Conservation (phyloP, 2,888 invertebrate species). For the Mythimna impura region DNA sequence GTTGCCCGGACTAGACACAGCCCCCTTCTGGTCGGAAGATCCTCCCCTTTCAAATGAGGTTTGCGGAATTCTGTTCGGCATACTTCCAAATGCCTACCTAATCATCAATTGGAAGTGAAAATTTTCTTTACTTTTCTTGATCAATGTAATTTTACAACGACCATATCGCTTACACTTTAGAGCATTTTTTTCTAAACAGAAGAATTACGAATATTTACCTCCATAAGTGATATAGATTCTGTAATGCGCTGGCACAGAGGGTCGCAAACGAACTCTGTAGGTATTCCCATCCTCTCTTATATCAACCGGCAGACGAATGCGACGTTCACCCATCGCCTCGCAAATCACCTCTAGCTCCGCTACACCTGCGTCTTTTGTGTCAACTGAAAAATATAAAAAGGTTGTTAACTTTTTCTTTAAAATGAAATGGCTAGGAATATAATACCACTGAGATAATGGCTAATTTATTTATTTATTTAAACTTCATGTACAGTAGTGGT, state of each 20-base stretch:
- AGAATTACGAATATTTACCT: conserved; percentile 76
- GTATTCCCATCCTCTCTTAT: conserved; percentile 95
- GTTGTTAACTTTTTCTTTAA: no score
- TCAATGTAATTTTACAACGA: no score
- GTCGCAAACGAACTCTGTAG: conserved; percentile 95
- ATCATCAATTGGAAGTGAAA: no score
- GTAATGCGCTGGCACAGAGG: conserved; percentile 95
- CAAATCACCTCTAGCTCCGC: conserved; percentile 97
- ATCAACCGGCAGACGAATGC: conserved; percentile 93
- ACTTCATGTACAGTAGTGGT: no score
- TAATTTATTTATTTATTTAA: no score
- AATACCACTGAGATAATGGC: not conserved
- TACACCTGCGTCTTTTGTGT: conserved; percentile 95
- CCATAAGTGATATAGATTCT: conserved; percentile 93
- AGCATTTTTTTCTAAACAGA: not conserved
- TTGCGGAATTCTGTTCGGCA: no score
- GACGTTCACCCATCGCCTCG: conserved; percentile 95
- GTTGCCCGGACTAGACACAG: no score
- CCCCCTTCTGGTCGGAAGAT: no score
- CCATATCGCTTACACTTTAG: not conserved
- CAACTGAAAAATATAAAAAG: conserved; percentile 88
- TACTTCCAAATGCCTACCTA: no score
- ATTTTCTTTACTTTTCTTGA: no score
- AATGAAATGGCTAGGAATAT: no score
- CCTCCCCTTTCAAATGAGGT: no score